Percentiles rank a stretch among this genome's conserved stretches.
phyloP scores from a whole-genome alignment of 2,797 vertebrate genomes.

The Alosa sapidissima region DNA sequence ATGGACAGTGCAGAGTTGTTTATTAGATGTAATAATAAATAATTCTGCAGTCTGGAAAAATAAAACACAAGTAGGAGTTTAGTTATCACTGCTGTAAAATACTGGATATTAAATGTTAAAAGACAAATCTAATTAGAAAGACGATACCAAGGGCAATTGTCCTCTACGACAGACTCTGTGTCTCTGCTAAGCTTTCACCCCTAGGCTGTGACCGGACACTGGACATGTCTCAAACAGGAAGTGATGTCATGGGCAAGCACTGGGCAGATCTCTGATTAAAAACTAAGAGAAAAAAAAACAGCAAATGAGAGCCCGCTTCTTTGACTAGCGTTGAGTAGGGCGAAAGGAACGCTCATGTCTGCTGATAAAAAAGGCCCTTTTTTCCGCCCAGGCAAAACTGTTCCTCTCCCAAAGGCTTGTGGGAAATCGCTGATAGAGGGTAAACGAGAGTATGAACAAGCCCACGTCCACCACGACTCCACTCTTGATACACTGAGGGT shows the following conservation, averaged over 20 bases:
- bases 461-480: constrained; percentile 52
- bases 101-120: not conserved
- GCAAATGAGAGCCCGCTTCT: constrained; percentile 26
- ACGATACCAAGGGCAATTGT: not conserved
- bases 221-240: constrained; percentile 19
- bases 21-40: not conserved
- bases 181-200: not conserved
- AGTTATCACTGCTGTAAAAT: not conserved
- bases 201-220: not conserved
- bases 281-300: constrained; percentile 36
- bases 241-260: not conserved
- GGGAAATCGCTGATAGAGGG: constrained; percentile 53
- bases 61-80: not conserved
- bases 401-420: constrained; percentile 41
- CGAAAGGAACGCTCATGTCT: constrained; percentile 51
- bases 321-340: constrained; percentile 22
- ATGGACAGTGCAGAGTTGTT: not conserved
- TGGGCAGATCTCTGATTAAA: constrained; percentile 1
- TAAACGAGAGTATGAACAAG: constrained; percentile 49
- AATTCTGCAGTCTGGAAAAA: not conserved
- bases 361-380: constrained; percentile 34
- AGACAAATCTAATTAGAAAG: not conserved
- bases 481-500: constrained; percentile 53
- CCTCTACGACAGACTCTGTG: not conserved
- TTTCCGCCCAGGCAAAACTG: constrained; percentile 46